These are phyloP conservation scores for Palythoa grandiflora DNA, from an alignment of 92 coral and sea anemone species.

Conservation along the genomic window DNA sequence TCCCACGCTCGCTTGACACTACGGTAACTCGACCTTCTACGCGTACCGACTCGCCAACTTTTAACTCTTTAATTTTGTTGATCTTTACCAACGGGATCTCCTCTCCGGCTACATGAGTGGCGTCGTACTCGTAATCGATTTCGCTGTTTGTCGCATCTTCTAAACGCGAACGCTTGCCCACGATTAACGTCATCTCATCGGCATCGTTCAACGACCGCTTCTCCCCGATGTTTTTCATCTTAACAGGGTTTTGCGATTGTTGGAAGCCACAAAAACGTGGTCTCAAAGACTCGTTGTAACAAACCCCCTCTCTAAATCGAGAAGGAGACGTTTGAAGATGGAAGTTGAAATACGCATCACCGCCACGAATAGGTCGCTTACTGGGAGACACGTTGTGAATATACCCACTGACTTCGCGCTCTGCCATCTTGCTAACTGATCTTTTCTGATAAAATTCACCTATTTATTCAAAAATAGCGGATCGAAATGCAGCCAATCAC, in stretches of 20 bases:
- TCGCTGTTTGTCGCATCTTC: neutral
- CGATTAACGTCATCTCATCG: neutral
- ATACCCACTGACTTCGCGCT: neutral
- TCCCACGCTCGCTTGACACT: neutral
- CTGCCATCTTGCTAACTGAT: slow-evolving; percentile 9
- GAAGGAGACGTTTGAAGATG: neutral
- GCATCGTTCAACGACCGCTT: slow-evolving; percentile 6
- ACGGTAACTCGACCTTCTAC: neutral
- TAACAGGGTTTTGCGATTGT: neutral
- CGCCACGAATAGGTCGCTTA: neutral
- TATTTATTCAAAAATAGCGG: no score
- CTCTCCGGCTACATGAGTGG: neutral
- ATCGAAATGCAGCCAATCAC: neutral
- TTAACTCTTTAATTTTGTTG: neutral
- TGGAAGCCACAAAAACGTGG: slow-evolving; percentile 2
- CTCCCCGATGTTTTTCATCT: neutral
- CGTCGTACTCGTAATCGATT: neutral
- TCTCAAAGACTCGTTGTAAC: neutral
- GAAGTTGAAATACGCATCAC: slow-evolving; percentile 12
- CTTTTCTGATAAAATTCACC: neutral
- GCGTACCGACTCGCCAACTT: neutral
- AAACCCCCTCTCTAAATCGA: neutral
- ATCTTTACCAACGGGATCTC: neutral
- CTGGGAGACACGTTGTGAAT: neutral
- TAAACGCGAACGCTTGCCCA: neutral